phyloP scores from a whole-genome alignment of 2,113 vertebrate genomes.

The Myotis yumanensis region DNA sequence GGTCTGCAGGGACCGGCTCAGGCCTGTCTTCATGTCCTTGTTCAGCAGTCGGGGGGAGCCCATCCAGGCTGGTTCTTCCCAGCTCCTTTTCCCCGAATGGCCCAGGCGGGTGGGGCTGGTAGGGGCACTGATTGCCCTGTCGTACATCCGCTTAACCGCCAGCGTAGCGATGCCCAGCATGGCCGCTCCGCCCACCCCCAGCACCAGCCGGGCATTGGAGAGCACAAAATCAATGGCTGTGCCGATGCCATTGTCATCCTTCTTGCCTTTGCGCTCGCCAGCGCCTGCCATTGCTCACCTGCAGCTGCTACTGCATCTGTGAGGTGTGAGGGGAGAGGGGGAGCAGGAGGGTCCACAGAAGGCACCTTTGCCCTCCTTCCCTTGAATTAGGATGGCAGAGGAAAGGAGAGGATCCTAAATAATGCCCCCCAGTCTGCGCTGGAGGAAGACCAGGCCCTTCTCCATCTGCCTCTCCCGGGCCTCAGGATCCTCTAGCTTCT shows the following conservation, averaged over 20 bases:
- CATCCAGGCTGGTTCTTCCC: constrained; percentile 98
- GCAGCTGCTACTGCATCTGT: constrained; percentile 81
- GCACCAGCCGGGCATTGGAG: constrained; percentile 97
- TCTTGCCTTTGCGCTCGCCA: constrained; percentile 93
- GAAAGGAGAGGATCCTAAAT: constrained; percentile 82
- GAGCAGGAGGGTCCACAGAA: constrained; percentile 38
- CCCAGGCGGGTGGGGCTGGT: constrained; percentile 95
- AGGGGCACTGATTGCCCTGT: constrained; percentile 95
- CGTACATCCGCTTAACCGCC: constrained; percentile 97
- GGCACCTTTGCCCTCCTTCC: constrained; percentile 42
- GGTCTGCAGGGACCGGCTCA: constrained; percentile 95
- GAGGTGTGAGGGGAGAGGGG: constrained; percentile 39
- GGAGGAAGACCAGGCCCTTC: constrained; percentile 94
- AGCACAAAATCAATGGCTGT: constrained; percentile 97
- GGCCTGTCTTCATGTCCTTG: constrained; percentile 92
- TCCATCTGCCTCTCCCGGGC: constrained; percentile 92
- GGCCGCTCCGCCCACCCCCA: constrained; percentile 96
- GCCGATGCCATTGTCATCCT: constrained; percentile 96
- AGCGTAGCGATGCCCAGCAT: constrained; percentile 98
- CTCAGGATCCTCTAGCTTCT: constrained; percentile 83
- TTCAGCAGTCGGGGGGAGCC: constrained; percentile 92
- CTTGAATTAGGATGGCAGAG: neutral
- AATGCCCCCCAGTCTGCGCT: constrained; percentile 90
- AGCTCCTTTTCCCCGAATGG: constrained; percentile 92
- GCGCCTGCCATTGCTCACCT: constrained; percentile 91